Conservation (phyloP, 2,888 invertebrate genomes). For the Lasioglossum malachurum region DNA sequence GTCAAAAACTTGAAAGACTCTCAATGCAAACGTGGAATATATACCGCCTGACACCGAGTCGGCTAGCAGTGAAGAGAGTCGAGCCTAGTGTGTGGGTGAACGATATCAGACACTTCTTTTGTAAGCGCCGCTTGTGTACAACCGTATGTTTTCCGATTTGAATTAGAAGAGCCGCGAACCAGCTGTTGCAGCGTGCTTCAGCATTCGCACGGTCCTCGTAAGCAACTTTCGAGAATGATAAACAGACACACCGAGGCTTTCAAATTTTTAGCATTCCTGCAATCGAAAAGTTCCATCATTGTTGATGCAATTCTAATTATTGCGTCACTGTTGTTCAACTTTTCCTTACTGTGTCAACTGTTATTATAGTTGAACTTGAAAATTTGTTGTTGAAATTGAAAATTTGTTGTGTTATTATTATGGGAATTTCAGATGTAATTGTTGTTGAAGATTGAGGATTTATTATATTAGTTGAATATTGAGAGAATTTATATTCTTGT, state of each 20-base stretch:
- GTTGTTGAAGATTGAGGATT: not conserved
- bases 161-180: slow-evolving; percentile 13
- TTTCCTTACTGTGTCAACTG: not conserved
- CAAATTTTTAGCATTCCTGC: not conserved
- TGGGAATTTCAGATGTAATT: not conserved
- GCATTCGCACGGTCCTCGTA: slow-evolving; percentile 20
- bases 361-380: no score
- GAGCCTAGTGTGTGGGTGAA: not conserved
- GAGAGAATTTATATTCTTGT: not conserved
- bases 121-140: slow-evolving; percentile 11
- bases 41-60: not conserved
- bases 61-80: slow-evolving; percentile 14
- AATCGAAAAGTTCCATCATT: not conserved
- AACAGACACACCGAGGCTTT: not conserved
- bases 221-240: slow-evolving; percentile 12
- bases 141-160: slow-evolving; percentile 18
- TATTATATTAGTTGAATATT: not conserved
- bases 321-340: not conserved
- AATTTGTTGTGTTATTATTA: not conserved
- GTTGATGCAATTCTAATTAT: not conserved
- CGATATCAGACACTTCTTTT: slow-evolving; percentile 19
- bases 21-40: not conserved
- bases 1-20: slow-evolving; percentile 4
- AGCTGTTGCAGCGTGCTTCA: slow-evolving; percentile 10
- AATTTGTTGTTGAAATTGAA: not conserved